Evolutionary conservation across 1,140 invertebrate genomes (phyloP).

Genomic region (Charaxes varanes): DNA sequence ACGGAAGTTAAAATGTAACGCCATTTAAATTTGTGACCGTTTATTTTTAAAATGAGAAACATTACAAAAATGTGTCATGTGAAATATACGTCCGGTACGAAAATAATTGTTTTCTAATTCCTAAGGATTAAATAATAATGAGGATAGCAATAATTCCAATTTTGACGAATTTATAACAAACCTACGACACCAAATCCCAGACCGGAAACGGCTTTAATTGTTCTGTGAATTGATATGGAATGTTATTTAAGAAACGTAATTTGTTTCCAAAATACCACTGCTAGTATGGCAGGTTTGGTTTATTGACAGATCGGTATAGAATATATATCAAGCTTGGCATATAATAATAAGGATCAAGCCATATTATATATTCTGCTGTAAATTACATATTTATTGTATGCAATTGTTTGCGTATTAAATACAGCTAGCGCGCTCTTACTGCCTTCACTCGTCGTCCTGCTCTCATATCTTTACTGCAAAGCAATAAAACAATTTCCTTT

Average conservation of each 20-base stretch:
- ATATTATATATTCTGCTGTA: no score
- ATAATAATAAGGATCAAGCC: no score
- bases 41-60: no score
- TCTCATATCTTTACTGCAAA: constrained; percentile 9
- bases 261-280: no score
- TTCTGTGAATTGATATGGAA: no score
- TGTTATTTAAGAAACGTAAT: no score
- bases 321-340: no score
- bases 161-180: neutral
- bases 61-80: neutral
- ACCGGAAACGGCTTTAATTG: no score
- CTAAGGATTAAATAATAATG: neutral
- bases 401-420: neutral
- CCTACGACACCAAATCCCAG: neutral
- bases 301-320: no score
- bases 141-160: neutral
- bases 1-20: constrained; percentile 2
- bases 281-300: no score
- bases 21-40: neutral
- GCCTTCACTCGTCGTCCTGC: constrained; percentile 11
- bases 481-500: neutral
- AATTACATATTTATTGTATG: neutral
- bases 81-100: constrained; percentile 2
- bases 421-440: constrained; percentile 6
- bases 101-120: constrained; percentile 1